phyloP scores from a whole-genome alignment of 2,888 invertebrate genomes.

The Lucinisca nassula region DNA sequence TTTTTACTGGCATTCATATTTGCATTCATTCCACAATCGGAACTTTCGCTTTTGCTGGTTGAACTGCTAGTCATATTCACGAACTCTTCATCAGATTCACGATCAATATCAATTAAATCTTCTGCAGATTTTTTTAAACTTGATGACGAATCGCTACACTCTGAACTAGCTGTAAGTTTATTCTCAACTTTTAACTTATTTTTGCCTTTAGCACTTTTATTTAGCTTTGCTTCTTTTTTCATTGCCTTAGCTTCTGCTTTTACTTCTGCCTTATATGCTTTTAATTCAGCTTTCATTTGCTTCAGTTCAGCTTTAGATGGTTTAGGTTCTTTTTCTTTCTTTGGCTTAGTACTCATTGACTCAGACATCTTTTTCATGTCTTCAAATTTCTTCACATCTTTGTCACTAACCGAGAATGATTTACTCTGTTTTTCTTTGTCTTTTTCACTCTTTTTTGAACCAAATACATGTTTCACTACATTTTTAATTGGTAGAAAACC shows the following conservation, averaged over 20 bases:
- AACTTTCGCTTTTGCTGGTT: background rate
- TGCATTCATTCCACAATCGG: background rate
- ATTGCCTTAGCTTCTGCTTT: constrained; percentile 51
- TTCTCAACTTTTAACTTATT: constrained; percentile 7
- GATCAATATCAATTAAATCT: constrained; percentile 66
- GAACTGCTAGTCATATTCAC: constrained; percentile 1
- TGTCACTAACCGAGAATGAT: constrained; percentile 33
- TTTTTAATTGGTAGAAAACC: constrained; percentile 59
- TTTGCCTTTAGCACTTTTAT: constrained; percentile 53
- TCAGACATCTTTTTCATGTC: constrained; percentile 57
- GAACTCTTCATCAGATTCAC: constrained; percentile 52
- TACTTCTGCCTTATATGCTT: constrained; percentile 39
- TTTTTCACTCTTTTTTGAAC: constrained; percentile 39
- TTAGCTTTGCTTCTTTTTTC: constrained; percentile 65
- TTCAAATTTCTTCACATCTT: constrained; percentile 20
- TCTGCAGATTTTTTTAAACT: constrained; percentile 68
- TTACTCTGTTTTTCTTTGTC: constrained; percentile 59
- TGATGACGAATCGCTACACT: constrained; percentile 52
- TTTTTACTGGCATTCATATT: background rate
- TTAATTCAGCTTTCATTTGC: constrained; percentile 40
- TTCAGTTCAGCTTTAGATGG: constrained; percentile 43
- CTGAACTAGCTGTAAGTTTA: constrained; percentile 18
- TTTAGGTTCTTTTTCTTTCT: constrained; percentile 47
- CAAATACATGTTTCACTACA: constrained; percentile 66
- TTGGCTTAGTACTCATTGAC: constrained; percentile 30